Evolutionary conservation across 2,888 invertebrate species (phyloP), one percentile per base, ranked within the genome.

Genomic region (Drosophila neutralis): DNA sequence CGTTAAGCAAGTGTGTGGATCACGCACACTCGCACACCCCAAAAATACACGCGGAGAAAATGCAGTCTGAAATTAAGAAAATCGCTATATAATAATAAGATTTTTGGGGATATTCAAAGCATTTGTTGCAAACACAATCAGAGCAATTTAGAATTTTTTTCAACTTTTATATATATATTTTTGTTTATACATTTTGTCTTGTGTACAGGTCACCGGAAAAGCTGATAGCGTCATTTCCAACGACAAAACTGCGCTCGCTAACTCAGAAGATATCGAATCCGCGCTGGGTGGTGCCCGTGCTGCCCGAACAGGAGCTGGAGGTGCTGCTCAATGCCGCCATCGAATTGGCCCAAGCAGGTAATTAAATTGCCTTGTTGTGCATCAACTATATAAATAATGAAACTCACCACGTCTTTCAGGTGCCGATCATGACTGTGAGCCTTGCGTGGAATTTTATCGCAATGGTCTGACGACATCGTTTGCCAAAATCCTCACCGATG

Each of bases 241-340:
- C 96, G 91, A 95, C 96, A 58, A 98, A 98, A 93, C 94, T 99
- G 92, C 95, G 96, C 83, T 96, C 96, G 87, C 94, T 99, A 88
- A 98, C 98, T 94, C 98, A 98, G 93, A 98, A 98, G 95, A 98
- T 99, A 92, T 98, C 98, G 88, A 96, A 97, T 94, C 96, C 98
- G 69, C 95, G 98, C 90, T 99, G 99, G 99, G 98, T 99, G 75
- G 98, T 99, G 60, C 99, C 99, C 40, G 99, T 99, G 61, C 94
- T 99, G 90, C 98, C 99, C 15, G 98, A 98, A 90, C 98, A 98
- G 94, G 98, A 99, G 93, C 94, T 99, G 87, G 98, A 98, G 94
- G 96, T 97, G 90, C 95, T 99, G 81, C 94, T 99, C 76, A 96
- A 97, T 93, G 97, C 97, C 83, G 96, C 98, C 80, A 98, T 98